Base-by-base conservation (phyloP, 2,113 vertebrate species). In the Tautogolabrus adspersus region DNA sequence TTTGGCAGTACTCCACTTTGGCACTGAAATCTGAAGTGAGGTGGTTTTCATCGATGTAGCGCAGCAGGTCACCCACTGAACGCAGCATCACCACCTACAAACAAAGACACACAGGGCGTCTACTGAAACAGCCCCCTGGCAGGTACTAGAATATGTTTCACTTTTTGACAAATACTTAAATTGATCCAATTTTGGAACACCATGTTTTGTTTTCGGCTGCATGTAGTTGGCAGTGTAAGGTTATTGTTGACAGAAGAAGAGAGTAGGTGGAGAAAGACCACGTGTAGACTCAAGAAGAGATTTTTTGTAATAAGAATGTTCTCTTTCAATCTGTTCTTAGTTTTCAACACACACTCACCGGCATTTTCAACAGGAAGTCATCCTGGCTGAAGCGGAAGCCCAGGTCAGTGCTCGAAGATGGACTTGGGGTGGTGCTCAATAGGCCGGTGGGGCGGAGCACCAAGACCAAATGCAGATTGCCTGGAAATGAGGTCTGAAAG, bases 301-400 rank as follows among this genome's bases (percentile, higher is more conserved):
- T 34, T 34, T 34, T 34, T 34, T 34, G 30, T 34, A 34, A 6
- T 6, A 34, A 34, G 44, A 46, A 46, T 46, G 21, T 38, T 8
- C 26, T 13, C 26, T n/a, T 47, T 4, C 13, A 12, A 46, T 61
- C 10, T 1, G 10, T 61, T 2, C 8, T 57, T 13, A 5, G 0
- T 15, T 57, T 70, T 51, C 6, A 44, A n/a, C 10, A 19, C 18
- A 2, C 1, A 38, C 94, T 66, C 89, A 99, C 98, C 80, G 97
- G 98, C 88, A 99, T 91, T 93, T 98, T 99, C 51, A 98, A 92
- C 54, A 97, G 94, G 75, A 99, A 99, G 91, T 99, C 97, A 63
- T 98, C 96, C 72, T 98, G 98, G 71, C 95, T 97, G 92, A 98
- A 98, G 42, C 98, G 96, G 83, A 98, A 98, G 26, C 97, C 97